Evolutionary conservation across 2,888 invertebrate genomes (phyloP), one percentile per base, ranked within the genome.

Genomic region (Athalia circularis): DNA sequence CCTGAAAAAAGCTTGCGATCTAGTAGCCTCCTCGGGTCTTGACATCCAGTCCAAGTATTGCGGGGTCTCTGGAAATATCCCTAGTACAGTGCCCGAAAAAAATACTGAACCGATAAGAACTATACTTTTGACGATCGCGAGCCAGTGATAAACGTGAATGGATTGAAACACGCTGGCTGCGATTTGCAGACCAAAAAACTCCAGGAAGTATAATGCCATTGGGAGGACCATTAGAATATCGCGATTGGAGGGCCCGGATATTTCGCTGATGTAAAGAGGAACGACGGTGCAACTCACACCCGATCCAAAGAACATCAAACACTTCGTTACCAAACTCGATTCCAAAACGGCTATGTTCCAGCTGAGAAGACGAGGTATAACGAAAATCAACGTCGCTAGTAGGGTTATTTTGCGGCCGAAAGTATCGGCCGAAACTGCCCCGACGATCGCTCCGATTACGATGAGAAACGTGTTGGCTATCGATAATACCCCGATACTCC

Each of bases 181-280:
- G 11, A 8, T 68, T 1, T 29, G 1, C 0, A 11, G 43, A 15
- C 50, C 54, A 29, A 68, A 11, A 29, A 6, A 3, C 52, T 52
- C 68, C 7, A 52, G 43, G 52, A n/a, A 13, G 8, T 29, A 68
- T 5, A 54, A 9, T 54, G 45, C 8, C 9, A 54, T n/a, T 48
- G 50, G 68, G 9, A 68, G 52, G 5, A 54, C 52, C 68, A 68
- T 54, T 11, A 68, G 29, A 54, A n/a, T 43, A 4, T 52, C 54
- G 0, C 68, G 52, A 54, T 52, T 68, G 15, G 15, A 43, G 1
- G 6, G 43, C 29, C 52, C 68, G 29, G 54, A 52, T 6, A 68
- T 68, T 68, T 68, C 68, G 11, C 15, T 52, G 52, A 68, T 68
- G 43, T 68, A 68, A 9, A 68, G 54, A 5, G 68, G 68, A 52